phyloP scores from a whole-genome alignment of 2,888 invertebrate species.

The Nemurella pictetii region DNA sequence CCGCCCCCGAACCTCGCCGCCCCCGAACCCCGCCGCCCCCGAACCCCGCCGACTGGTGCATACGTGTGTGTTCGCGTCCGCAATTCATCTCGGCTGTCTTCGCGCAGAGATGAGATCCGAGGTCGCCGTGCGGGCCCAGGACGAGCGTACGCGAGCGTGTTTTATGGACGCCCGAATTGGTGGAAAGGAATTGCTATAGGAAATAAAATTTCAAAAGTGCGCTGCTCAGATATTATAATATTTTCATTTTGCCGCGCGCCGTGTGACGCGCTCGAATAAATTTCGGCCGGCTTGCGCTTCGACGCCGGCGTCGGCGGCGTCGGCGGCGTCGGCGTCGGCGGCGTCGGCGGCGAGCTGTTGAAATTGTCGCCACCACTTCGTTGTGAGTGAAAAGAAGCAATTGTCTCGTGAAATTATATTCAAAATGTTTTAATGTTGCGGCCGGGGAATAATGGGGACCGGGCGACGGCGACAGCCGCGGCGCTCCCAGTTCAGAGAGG shows the following conservation, averaged over 20 bases:
- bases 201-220: not conserved
- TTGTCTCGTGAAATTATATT: not conserved
- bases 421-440: not conserved
- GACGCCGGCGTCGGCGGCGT: too few species aligned
- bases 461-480: not conserved
- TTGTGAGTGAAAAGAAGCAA: not conserved
- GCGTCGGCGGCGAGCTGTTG: not conserved
- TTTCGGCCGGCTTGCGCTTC: not conserved
- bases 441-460: not conserved
- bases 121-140: not conserved
- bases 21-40: not conserved
- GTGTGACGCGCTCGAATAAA: not conserved
- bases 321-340: too few species aligned
- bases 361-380: not conserved
- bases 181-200: not conserved
- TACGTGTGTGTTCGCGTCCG: not conserved
- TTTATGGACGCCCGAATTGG: not conserved
- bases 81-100: slow-evolving; percentile 13
- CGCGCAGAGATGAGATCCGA: not conserved
- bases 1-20: not conserved
- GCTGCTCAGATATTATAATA: not conserved
- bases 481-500: too few species aligned
- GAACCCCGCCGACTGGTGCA: not conserved
- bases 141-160: not conserved
- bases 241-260: not conserved